Evolutionary conservation across 2,888 invertebrate species (phyloP).

Genomic region (Troglohyphantes excavatus): DNA sequence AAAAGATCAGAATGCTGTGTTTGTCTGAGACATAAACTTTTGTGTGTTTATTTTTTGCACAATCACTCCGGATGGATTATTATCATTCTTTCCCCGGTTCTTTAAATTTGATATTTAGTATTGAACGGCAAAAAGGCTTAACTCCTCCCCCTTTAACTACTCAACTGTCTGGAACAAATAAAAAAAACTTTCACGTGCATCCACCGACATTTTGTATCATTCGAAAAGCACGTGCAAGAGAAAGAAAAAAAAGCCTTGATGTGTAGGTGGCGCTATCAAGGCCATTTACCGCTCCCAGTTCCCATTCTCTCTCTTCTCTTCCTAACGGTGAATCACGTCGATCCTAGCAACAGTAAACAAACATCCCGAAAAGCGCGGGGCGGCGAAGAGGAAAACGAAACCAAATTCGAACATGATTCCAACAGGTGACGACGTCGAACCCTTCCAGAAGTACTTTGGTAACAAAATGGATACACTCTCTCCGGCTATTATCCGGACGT

Average conservation of each 20-base stretch:
- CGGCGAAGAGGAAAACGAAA: not conserved
- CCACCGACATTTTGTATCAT: not conserved
- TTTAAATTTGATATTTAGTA: not conserved
- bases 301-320: not conserved
- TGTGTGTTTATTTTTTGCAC: no score
- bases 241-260: not conserved
- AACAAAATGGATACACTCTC: conserved; percentile 42
- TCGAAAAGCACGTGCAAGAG: not conserved
- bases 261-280: conserved; percentile 5
- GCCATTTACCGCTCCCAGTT: not conserved
- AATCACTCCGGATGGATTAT: no score
- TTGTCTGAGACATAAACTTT: no score
- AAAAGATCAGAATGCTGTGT: no score
- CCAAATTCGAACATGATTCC: not conserved
- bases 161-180: not conserved
- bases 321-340: not conserved
- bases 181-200: not conserved
- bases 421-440: not conserved
- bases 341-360: conserved; percentile 5
- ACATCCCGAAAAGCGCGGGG: not conserved
- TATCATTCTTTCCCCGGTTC: no score
- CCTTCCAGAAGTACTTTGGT: not conserved
- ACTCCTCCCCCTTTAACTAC: not conserved
- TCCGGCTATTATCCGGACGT: conserved; percentile 31
- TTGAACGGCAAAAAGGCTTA: not conserved